phyloP scores from a whole-genome alignment of 2,888 invertebrate species.

The Ornithoptera priamus region DNA sequence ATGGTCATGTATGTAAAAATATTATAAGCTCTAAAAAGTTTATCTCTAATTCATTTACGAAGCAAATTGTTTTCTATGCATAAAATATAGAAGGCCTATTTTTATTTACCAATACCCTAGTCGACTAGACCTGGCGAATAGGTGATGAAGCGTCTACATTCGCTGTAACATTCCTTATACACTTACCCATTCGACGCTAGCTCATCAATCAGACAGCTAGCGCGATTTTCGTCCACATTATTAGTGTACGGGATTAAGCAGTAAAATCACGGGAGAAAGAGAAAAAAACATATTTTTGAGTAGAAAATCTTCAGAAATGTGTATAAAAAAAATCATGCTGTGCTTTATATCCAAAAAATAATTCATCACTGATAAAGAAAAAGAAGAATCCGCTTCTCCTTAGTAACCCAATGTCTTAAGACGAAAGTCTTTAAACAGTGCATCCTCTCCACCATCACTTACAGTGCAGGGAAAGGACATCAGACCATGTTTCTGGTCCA shows the following conservation, averaged over 20 bases:
- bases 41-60: constrained; percentile 14
- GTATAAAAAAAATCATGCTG: constrained; percentile 67
- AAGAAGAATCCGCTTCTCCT: no score
- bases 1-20: background rate
- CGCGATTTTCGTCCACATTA: constrained; percentile 61
- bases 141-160: constrained; percentile 63
- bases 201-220: constrained; percentile 93
- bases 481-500: no score
- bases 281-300: constrained; percentile 63
- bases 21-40: constrained; percentile 7
- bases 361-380: constrained; percentile 24
- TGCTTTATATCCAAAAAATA: constrained; percentile 46
- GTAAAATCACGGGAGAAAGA: constrained; percentile 73
- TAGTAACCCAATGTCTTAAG: no score
- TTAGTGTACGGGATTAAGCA: constrained; percentile 71
- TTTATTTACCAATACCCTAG: constrained; percentile 26
- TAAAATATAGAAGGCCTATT: constrained; percentile 32
- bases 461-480: no score
- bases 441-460: no score
- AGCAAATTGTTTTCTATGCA: constrained; percentile 33
- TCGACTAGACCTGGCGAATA: constrained; percentile 48
- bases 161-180: constrained; percentile 46
- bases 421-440: no score
- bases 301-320: constrained; percentile 58
- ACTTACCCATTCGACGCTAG: constrained; percentile 90